phyloP scores from a whole-genome alignment of 2,888 invertebrate species.

The Mystacides longicornis region DNA sequence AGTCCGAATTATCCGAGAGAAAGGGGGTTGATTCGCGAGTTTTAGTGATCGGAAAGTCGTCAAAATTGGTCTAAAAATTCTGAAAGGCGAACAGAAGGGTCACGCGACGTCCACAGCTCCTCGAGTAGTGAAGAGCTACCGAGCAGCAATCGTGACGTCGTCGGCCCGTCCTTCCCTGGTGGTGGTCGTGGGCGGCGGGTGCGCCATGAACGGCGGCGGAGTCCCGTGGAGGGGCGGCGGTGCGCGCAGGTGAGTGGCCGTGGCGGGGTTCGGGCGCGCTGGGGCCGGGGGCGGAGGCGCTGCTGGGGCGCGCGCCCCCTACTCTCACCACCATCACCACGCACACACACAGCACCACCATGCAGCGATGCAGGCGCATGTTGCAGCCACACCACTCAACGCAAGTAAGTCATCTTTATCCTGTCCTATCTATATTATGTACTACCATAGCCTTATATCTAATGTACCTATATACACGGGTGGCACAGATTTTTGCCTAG shows the following conservation, averaged over 20 bases:
- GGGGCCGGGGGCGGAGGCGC: conserved; percentile 33
- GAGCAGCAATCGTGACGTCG: conserved; percentile 6
- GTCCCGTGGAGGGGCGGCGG: conserved; percentile 14
- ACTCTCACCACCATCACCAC: conserved; percentile 26
- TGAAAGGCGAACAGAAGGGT: not conserved
- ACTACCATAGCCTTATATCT: too few species aligned
- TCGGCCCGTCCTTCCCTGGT: conserved; percentile 10
- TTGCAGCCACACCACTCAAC: conserved; percentile 44
- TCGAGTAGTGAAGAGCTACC: not conserved
- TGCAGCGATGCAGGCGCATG: conserved; percentile 41
- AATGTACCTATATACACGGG: too few species aligned
- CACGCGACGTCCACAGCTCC: not conserved
- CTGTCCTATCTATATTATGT: too few species aligned
- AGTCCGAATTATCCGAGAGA: too few species aligned
- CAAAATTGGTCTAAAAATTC: not conserved
- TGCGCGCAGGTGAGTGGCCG: conserved; percentile 18
- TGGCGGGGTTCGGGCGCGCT: conserved; percentile 23
- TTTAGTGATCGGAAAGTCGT: not conserved
- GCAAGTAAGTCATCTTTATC: conserved; percentile 50
- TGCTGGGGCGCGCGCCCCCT: conserved; percentile 36
- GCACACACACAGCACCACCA: conserved; percentile 27
- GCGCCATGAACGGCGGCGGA: conserved; percentile 12
- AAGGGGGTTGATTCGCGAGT: too few species aligned
- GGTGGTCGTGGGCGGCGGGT: conserved; percentile 8
- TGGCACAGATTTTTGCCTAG: too few species aligned